Base-by-base conservation (phyloP, 2,797 vertebrate species). In the Etheostoma nigrum region DNA sequence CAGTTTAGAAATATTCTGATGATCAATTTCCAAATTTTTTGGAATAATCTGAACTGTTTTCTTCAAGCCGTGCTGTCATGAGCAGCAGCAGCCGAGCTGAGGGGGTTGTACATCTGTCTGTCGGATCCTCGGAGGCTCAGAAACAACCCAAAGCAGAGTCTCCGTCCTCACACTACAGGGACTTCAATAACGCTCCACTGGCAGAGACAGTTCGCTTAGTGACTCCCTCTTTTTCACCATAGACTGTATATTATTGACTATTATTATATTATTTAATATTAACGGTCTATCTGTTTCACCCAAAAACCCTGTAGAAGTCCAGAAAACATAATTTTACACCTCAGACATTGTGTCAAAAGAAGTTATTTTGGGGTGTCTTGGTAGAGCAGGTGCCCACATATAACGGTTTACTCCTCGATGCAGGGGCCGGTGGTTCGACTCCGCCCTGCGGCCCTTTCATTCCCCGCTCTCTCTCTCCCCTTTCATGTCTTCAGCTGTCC, bases 101-200 rank as follows among this genome's bases (percentile, higher is more conserved):
- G 65, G 65, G 71, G 64, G 52, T 48, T 27, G 49, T 42, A 63
- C 49, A 51, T 84, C 85, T 59, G 83, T 76, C 78, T 70, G 69
- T 69, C 49, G 13, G 67, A 80, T 85, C 81, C 89, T 70, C 60
- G 0, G 79, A 47, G 76, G 75, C 70, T 76, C 79, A 10, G 81
- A 74, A 68, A 53, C 81, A 71, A 80, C 81, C 73, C 48, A 7
- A 27, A 76, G 83, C 83, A 45, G 73, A 36, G 19, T 78, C 75
- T 84, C 74, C 76, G 79, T 79, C 85, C 83, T 78, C 82, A 81
- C 85, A 82, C 82, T 87, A 57, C 80, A 78, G 58, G 64, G 83
- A 52, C 60, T 81, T 71, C 72, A 42, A 64, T 69, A 76, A 80
- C 58, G 59, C 86, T 91, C 72, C 75, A 64, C 70, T 63, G 79